Percentiles rank a stretch among this genome's conserved stretches.
phyloP scores from a whole-genome alignment of 2,113 vertebrate genomes.

The Psammodynastes pulverulentus region DNA sequence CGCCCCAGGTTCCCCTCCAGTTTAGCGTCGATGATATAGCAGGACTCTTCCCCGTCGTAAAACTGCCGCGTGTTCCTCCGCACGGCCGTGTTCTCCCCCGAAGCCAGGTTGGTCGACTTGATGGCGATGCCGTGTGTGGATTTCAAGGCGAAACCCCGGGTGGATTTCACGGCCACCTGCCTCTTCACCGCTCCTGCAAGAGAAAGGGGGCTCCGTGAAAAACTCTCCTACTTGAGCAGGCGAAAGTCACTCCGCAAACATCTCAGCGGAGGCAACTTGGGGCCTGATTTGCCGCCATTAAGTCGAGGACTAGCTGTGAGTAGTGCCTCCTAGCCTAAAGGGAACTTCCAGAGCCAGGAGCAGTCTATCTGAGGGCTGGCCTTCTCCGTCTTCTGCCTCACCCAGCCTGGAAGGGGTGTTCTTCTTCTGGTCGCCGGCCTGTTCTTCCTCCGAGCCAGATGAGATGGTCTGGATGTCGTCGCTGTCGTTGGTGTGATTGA shows the following conservation, averaged over 20 bases:
- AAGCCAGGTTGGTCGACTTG: constrained; percentile 76
- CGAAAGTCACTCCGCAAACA: no score
- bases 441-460: constrained; percentile 84
- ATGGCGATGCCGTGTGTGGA: constrained; percentile 87
- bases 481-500: constrained; percentile 75
- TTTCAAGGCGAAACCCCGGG: constrained; percentile 91
- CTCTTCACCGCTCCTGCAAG: constrained; percentile 79
- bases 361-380: not conserved
- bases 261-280: no score
- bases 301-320: no score
- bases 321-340: not conserved
- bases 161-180: constrained; percentile 96
- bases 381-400: not conserved
- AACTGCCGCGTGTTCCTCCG: constrained; percentile 86
- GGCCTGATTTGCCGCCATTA: no score
- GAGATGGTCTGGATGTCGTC: constrained; percentile 98
- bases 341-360: not conserved
- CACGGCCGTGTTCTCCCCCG: constrained; percentile 66
- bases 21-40: constrained; percentile 98
- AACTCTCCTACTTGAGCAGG: not conserved
- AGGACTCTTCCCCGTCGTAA: constrained; percentile 94
- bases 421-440: constrained; percentile 81
- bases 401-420: constrained; percentile 50
- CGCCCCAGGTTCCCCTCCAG: constrained; percentile 94
- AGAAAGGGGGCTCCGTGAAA: not conserved